Base-by-base conservation (phyloP, 1,140 invertebrate genomes). In the Aphelenchoides besseyi region DNA sequence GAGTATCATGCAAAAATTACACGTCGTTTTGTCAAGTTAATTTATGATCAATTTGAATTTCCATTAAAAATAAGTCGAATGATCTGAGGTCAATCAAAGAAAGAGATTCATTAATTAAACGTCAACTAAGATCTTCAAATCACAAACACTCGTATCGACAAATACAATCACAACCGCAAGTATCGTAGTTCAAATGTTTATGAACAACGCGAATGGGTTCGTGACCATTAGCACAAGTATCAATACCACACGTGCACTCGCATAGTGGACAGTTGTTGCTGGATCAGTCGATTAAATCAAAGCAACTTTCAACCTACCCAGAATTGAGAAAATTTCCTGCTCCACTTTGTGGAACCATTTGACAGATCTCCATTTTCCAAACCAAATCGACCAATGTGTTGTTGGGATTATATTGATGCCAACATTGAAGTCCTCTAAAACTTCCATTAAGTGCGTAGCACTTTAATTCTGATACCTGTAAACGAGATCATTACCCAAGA, bases 361-460 rank as follows among this genome's bases (percentile, higher is more conserved):
- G n/a, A n/a, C n/a, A n/a, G n/a, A n/a, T n/a, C n/a, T 84, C 80
- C 32, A 84, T 72, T 66, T 82, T 82, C 76, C 76, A 82, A n/a
- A 81, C 57, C n/a, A 82, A 63, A 66, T 82, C 80, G 0, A 84
- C 79, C 3, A 81, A 32, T 26, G 82, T 81, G 3, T 74, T 74
- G n/a, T 73, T 74, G 9, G 33, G 5, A 35, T 79, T 70, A 57
- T 82, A 82, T 59, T 82, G 80, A 70, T 82, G 80, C 81, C 80
- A 82, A 57, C 80, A 82, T 52, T 83, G 79, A 29, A 84, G 41
- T 41, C 82, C 82, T 41, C 81, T 75, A 70, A 75, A 75, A 30
- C 33, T n/a, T 32, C 12, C 23, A 35, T 33, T 68, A 18, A 8
- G 23, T n/a, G n/a, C n/a, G 3, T 2, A 66, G 23, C 0, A 48